Base-by-base conservation (phyloP, 2,888 invertebrate species). In the Cerastis leucographa region DNA sequence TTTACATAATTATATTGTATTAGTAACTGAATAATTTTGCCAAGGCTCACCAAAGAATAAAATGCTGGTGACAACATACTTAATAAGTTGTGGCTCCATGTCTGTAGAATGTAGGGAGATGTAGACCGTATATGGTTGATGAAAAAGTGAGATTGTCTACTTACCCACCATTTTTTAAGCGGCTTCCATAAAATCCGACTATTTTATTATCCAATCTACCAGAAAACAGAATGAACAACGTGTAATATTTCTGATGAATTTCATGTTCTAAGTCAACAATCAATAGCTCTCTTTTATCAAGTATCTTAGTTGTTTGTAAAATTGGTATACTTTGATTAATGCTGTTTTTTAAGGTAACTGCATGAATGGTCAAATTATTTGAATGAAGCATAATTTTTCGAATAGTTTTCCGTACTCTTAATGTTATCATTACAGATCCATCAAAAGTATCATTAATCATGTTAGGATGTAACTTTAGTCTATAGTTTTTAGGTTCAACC, bases 381-480 rank as follows among this genome's bases (percentile, higher is more conserved):
- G 97, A 94, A 92, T 98, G 98, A 65, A 98, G 90, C 0, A 97
- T 93, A 71, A 98, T 96, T 79, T 89, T 90, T 76, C 94, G 90
- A 0, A 97, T 97, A 2, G 94, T 87, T 87, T 94, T 88, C 5
- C 90, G 78, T 14, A 97, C 93, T 11, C 93, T 85, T 0, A 98
- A 81, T 0, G 84, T 86, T 62, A 98, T 97, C 0, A 85, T 90
- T 0, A 97, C 97, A 71, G 93, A 94, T 22, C 98, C 98, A 65
- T 78, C 97, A 97, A 88, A 97, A 91, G 82, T 97, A 92, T 97
- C 97, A 56, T 91, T 94, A 9, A 92, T 93, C 81, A 98, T 94
- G 88, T 98, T 94, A 0, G 98, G 98, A 90, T 97, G 94, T 51
- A 98, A 93, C 70, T 95, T 96, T 7, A 99, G 94, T 87, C 98